These are phyloP conservation scores for Crotalus horridus DNA, from an alignment of 2,113 vertebrate species.

Conservation along the genomic window DNA sequence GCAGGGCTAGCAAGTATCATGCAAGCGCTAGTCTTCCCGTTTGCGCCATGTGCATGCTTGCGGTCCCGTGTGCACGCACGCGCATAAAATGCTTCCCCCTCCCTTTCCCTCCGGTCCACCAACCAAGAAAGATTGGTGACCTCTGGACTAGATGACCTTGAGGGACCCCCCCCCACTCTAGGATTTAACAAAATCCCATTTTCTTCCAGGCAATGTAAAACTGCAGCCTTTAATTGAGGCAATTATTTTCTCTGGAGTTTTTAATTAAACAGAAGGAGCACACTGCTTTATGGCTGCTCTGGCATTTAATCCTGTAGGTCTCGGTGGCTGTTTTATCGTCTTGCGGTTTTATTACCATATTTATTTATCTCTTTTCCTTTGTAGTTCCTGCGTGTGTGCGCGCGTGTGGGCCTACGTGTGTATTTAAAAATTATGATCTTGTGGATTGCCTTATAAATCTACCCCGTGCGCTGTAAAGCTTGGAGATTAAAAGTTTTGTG, in stretches of 20 bases:
- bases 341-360: not conserved
- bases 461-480: not conserved
- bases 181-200: not conserved
- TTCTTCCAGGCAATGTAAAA: not conserved
- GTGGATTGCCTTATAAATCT: not conserved
- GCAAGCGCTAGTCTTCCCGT: no score
- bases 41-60: no score
- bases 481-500: not conserved
- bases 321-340: not conserved
- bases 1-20: no score
- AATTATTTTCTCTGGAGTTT: not conserved
- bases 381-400: rapidly evolving
- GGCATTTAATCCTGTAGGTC: not conserved
- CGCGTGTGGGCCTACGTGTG: not conserved
- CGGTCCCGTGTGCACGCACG: rapidly evolving
- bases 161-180: not conserved
- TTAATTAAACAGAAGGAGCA: not conserved
- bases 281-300: not conserved
- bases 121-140: no score
- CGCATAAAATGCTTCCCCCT: no score
- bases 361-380: not conserved
- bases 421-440: not conserved
- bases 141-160: not conserved
- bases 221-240: not conserved
- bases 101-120: no score